phyloP scores from a whole-genome alignment of 2,888 invertebrate species.

The Philonicus albiceps region DNA sequence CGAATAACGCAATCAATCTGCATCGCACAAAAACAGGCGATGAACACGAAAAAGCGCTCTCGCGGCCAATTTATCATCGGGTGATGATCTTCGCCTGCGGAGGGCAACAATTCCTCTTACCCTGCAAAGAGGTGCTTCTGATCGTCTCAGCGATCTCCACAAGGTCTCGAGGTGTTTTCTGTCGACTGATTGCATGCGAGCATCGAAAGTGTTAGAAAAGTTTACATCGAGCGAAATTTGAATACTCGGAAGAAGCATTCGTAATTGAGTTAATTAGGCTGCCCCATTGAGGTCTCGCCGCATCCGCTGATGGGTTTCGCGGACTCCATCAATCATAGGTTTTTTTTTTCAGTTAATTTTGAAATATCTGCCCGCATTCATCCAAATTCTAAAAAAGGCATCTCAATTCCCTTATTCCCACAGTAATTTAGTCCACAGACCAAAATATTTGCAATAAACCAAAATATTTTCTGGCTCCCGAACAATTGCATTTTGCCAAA shows the following conservation, averaged over 20 bases:
- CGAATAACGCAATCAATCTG: constrained; percentile 35
- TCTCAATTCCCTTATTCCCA: not conserved
- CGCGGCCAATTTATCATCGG: constrained; percentile 62
- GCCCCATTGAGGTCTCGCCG: not conserved
- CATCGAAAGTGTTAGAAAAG: constrained; percentile 1
- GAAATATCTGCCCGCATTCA: not conserved
- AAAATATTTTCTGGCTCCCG: not conserved
- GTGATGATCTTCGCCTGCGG: constrained; percentile 55
- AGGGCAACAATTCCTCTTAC: constrained; percentile 43
- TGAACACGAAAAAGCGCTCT: constrained; percentile 62
- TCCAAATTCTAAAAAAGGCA: not conserved
- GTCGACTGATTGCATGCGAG: not conserved
- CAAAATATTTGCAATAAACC: constrained; percentile 7
- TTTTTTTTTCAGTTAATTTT: not conserved
- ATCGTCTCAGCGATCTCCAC: not conserved
- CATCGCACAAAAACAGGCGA: not conserved
- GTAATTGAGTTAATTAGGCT: constrained; percentile 22
- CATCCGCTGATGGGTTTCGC: not conserved
- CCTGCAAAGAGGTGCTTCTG: constrained; percentile 14
- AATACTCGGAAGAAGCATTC: constrained; percentile 10
- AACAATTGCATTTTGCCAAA: not conserved
- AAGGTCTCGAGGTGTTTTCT: not conserved
- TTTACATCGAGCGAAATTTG: not conserved
- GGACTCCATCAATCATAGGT: not conserved
- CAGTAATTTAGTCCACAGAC: not conserved